Evolutionary conservation across 2,113 vertebrate species (phyloP).

Genomic region (Rhinoptilus africanus): DNA sequence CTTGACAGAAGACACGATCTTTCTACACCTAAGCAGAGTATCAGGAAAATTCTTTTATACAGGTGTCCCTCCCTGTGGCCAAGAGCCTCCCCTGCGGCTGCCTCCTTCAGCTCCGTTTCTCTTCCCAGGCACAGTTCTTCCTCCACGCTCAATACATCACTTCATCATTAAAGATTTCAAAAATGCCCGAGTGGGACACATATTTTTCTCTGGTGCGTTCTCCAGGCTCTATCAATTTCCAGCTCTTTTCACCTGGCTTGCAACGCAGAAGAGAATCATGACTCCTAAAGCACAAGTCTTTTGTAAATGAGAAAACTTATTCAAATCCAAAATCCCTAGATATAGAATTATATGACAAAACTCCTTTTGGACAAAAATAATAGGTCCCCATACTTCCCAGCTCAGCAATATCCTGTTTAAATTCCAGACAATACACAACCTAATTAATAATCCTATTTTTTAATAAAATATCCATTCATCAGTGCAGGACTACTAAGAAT

Average conservation of each 20-base stretch:
- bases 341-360: not conserved
- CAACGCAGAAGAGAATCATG: not conserved
- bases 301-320: not conserved
- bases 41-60: not conserved
- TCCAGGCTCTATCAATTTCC: not conserved
- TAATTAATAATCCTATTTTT: not conserved
- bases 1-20: not conserved
- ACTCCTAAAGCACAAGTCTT: not conserved
- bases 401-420: not conserved
- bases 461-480: not conserved
- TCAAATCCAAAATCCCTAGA: not conserved
- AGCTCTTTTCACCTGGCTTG: not conserved
- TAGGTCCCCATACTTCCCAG: not conserved
- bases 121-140: not conserved
- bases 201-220: not conserved
- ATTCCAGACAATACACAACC: not conserved
- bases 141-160: not conserved
- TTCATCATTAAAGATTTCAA: not conserved
- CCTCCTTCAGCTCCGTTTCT: not conserved
- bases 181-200: rapidly evolving
- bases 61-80: not conserved
- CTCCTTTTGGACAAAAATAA: not conserved
- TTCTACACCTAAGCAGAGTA: not conserved
- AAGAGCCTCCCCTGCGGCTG: not conserved
- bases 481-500: not conserved